These are phyloP conservation scores for Lucilia cuprina DNA, from an alignment of 1,140 invertebrate genomes.

Conservation along the genomic window DNA sequence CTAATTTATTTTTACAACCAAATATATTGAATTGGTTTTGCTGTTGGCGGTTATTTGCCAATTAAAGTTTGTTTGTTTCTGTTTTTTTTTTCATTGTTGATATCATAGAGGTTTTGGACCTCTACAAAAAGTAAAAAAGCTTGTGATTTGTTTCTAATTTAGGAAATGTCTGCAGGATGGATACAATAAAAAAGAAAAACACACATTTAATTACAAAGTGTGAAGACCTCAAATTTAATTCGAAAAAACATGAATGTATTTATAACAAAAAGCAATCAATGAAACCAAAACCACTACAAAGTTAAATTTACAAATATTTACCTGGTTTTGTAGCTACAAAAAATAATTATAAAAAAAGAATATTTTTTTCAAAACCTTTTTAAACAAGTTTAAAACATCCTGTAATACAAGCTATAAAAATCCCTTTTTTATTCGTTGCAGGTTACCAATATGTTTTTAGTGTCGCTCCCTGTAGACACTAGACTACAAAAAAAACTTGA, in stretches of 20 bases:
- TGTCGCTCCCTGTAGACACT: neutral
- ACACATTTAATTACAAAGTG: constrained; percentile 33
- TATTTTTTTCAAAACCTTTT: neutral
- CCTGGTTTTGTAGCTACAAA: neutral
- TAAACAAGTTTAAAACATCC: neutral
- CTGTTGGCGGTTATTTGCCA: constrained; percentile 5
- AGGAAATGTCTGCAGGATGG: constrained; percentile 11
- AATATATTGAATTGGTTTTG: constrained; percentile 3
- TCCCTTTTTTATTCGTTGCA: too few relatives aligned
- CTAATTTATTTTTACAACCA: neutral
- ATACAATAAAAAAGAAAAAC: neutral
- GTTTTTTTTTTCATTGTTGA: too few relatives aligned
- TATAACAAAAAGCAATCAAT: constrained; percentile 20
- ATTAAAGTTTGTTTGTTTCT: constrained; percentile 13
- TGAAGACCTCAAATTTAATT: constrained; percentile 32
- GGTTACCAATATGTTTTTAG: neutral
- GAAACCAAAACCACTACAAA: constrained; percentile 19
- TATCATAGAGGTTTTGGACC: too few relatives aligned
- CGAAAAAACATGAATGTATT: neutral
- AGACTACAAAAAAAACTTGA: neutral
- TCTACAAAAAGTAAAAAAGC: too few relatives aligned
- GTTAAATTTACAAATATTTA: constrained; percentile 20
- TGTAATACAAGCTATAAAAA: too few relatives aligned
- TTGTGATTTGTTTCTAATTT: constrained; percentile 22
- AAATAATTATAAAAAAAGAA: neutral